Evolutionary conservation across 2,888 invertebrate genomes (phyloP).

Genomic region (Torymus aiolomorphi): DNA sequence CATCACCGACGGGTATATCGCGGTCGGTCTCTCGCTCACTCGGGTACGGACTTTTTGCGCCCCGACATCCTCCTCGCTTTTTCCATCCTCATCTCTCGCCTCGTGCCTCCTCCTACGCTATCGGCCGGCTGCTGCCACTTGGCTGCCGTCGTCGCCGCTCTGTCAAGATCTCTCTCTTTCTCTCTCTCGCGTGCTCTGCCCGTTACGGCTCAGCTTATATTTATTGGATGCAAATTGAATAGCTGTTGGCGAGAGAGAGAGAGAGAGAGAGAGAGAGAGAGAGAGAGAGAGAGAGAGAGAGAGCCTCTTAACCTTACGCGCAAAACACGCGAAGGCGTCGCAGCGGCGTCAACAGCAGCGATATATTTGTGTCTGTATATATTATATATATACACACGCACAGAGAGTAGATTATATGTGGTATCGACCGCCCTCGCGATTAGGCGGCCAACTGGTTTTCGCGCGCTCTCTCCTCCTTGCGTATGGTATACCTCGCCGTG

Average conservation of each 20-base stretch:
- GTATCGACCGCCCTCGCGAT: conserved; percentile 34
- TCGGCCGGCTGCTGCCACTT: neutral
- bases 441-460: conserved; percentile 27
- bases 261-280: too few species aligned
- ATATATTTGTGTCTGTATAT: conserved; percentile 16
- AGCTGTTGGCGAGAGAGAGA: conserved; percentile 47
- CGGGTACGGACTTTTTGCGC: too few species aligned
- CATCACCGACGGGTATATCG: conserved; percentile 17
- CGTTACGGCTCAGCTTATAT: conserved; percentile 56
- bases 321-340: conserved; percentile 3
- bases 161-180: neutral
- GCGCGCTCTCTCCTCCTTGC: neutral
- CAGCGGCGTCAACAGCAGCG: too few species aligned
- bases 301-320: conserved; percentile 14
- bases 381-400: conserved; percentile 34
- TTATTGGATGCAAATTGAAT: conserved; percentile 67
- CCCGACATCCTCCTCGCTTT: too few species aligned
- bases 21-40: too few species aligned
- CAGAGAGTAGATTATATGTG: conserved; percentile 16
- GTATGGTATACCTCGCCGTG: neutral
- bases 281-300: too few species aligned
- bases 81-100: neutral
- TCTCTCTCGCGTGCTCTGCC: neutral
- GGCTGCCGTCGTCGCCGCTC: neutral
- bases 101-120: neutral